These are phyloP conservation scores for Allolobophora icterica DNA, from an alignment of 2,888 invertebrate genomes.

Conservation along the genomic window DNA sequence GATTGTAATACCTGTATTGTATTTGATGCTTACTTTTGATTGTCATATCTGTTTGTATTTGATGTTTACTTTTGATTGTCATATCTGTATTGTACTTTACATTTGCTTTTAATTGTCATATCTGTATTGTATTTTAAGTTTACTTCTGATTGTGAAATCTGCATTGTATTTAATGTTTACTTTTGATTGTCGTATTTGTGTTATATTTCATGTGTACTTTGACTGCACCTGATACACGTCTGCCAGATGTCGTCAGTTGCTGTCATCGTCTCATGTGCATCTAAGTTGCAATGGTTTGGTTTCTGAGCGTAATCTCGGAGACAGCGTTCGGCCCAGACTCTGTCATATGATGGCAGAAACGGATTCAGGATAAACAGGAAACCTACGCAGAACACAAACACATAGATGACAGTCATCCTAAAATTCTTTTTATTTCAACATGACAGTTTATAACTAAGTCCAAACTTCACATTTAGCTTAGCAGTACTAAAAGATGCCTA, in stretches of 20 bases:
- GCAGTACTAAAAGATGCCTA: neutral
- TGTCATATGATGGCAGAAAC: constrained; percentile 78
- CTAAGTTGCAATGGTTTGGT: constrained; percentile 69
- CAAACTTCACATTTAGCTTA: neutral
- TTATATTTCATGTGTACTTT: neutral
- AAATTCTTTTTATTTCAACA: neutral
- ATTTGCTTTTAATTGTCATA: too few species aligned
- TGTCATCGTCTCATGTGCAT: constrained; percentile 55
- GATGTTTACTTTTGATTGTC: too few species aligned
- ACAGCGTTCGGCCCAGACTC: constrained; percentile 82
- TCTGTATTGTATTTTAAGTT: neutral
- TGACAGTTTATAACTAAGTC: neutral
- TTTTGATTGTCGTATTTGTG: neutral
- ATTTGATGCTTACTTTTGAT: too few species aligned
- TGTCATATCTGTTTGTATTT: too few species aligned
- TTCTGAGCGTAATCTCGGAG: constrained; percentile 78
- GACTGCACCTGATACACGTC: constrained; percentile 26
- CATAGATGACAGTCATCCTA: neutral
- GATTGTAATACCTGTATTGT: too few species aligned
- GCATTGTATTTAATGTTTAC: neutral
- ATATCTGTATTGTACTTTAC: too few species aligned
- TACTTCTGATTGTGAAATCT: neutral
- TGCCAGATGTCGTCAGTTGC: constrained; percentile 43
- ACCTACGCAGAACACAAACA: constrained; percentile 66
- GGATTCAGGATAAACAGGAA: constrained; percentile 83